Evolutionary conservation across 2,797 vertebrate species (phyloP), one percentile per base, ranked within the genome.

Genomic region (Argyrosomus regius): DNA sequence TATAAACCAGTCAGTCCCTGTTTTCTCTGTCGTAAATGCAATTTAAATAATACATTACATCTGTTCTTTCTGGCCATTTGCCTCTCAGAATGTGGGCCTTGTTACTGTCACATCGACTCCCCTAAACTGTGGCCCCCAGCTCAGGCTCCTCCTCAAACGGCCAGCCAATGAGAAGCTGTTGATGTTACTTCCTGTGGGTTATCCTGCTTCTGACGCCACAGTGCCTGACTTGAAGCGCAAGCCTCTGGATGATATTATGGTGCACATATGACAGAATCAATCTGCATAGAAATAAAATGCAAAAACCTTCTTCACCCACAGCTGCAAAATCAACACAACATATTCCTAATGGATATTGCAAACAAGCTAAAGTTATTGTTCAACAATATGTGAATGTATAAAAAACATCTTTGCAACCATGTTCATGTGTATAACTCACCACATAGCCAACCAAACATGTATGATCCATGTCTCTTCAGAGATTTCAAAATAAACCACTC

Each of bases 81-180:
- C 17, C 41, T 4, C 28, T 87, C 87, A 99, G 98, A 98, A 99
- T 0, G 97, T 83, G 0, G 98, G 98, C 6, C 96, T 99, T 46
- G 97, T 97, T 74, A 99, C 98, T 0, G 97, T 99, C 86, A 98
- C 98, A 0, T 94, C 98, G 6, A 99, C 97, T 0, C 98, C 98
- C 11, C 94, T 99, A 60, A 99, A 99, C 94, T 99, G 98, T 0
- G 97, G 98, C 0, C 97, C 97, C 3, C 96, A 96, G 45, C 96
- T 99, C 57, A 94, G 97, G 63, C 50, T 72, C 17, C 94, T 99
- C 67, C 96, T 99, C 56, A 93, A 85, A 20, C 96, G 98, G 0
- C 98, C 98, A 0, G 73, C 86, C 3, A 98, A 98, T 0, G 98
- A 99, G 91, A 99, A 99, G 88, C 93, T 99, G 26, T 92, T 99